Conservation (phyloP, 2,797 vertebrate genomes). For the Periparus ater region DNA sequence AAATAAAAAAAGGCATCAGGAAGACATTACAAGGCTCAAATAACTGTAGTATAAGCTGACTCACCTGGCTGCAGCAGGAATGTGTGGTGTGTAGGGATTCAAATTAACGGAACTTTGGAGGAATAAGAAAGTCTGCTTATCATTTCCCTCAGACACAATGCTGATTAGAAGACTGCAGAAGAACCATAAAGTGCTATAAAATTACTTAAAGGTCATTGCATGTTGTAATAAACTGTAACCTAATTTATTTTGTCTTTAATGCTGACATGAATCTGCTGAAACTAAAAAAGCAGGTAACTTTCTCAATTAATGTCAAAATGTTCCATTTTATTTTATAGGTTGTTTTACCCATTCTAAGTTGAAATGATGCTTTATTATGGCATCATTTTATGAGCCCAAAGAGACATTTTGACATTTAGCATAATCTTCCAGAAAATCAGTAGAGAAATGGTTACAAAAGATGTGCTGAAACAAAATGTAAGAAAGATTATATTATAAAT, state of each 20-base stretch:
- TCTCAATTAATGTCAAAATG: constrained; percentile 78
- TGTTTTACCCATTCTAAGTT: constrained; percentile 74
- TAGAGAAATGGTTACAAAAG: constrained; percentile 73
- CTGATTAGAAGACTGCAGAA: constrained; percentile 62
- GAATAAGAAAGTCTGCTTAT: constrained; percentile 39
- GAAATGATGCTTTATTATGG: constrained; percentile 74
- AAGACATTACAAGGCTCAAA: background rate
- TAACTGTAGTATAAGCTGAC: background rate
- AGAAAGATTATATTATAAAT: constrained; percentile 74
- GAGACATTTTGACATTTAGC: constrained; percentile 82
- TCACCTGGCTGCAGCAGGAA: constrained; percentile 16
- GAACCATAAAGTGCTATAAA: constrained; percentile 63
- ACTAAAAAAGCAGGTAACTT: constrained; percentile 71
- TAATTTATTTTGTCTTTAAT: constrained; percentile 74
- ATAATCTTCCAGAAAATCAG: constrained; percentile 75
- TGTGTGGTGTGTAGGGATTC: constrained; percentile 6
- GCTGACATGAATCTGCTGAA: constrained; percentile 74
- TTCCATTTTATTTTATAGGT: constrained; percentile 78
- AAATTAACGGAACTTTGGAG: constrained; percentile 53
- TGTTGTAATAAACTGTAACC: constrained; percentile 75
- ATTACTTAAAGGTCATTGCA: constrained; percentile 77
- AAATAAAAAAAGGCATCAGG: background rate
- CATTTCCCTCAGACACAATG: constrained; percentile 56
- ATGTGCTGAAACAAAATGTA: constrained; percentile 67
- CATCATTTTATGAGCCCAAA: constrained; percentile 75